Evolutionary conservation across 2,797 vertebrate genomes (phyloP).

Genomic region (Xenentodon cancila): DNA sequence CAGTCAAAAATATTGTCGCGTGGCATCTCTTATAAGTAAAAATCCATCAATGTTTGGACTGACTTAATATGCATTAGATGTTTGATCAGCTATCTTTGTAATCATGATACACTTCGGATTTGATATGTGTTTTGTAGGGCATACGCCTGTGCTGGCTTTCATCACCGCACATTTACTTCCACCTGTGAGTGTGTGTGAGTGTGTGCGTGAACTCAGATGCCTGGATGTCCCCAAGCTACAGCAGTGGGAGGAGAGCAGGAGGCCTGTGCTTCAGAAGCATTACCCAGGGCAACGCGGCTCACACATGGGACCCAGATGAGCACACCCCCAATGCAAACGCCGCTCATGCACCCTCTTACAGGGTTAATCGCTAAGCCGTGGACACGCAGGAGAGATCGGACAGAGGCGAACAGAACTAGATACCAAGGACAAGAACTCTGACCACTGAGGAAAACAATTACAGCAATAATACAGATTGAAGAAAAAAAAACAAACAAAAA

Average conservation of each 20-base stretch:
- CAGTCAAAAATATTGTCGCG: neutral
- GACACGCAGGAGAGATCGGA: constrained; percentile 29
- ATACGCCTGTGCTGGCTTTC: constrained; percentile 11
- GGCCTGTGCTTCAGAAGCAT: constrained; percentile 53
- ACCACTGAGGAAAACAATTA: too few species aligned
- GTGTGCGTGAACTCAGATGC: constrained; percentile 19
- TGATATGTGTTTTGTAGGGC: constrained; percentile 17
- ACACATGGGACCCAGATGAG: constrained; percentile 43
- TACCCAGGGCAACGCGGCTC: constrained; percentile 39
- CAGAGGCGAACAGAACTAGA: constrained; percentile 42
- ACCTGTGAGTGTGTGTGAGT: constrained; percentile 37
- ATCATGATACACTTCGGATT: constrained; percentile 7
- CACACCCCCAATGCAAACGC: constrained; percentile 29
- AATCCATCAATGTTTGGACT: too few species aligned
- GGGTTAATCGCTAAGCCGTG: constrained; percentile 48
- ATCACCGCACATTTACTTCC: constrained; percentile 40
- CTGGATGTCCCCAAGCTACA: constrained; percentile 55
- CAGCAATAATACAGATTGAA: too few species aligned
- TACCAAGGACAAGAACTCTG: neutral
- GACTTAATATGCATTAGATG: neutral
- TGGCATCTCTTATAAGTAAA: neutral
- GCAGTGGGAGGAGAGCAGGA: constrained; percentile 64
- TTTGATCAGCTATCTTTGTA: neutral
- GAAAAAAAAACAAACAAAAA: too few species aligned
- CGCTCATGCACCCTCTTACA: constrained; percentile 24